A percentile compares a stretch with the other conserved stretches of the same genome.
Evolutionary conservation across 2,113 vertebrate genomes (phyloP).

Genomic region (Elgaria multicarinata): DNA sequence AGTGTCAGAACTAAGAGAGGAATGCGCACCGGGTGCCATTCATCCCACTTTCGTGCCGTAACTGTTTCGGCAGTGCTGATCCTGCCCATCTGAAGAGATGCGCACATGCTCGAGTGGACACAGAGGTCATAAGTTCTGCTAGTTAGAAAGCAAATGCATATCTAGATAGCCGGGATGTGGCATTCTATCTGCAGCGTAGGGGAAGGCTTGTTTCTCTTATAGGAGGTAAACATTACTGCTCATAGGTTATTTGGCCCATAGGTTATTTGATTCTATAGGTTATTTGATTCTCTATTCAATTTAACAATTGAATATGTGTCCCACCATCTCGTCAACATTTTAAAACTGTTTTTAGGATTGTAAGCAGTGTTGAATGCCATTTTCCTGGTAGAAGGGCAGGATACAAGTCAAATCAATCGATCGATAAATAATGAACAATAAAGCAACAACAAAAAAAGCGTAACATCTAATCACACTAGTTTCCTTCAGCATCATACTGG

Average conservation of each 20-base stretch:
- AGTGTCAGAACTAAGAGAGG: conserved; percentile 2
- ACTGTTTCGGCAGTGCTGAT: conserved; percentile 54
- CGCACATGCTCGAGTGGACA: conserved; percentile 52
- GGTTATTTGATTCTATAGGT: background rate
- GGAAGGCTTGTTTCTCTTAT: background rate
- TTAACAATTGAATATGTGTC: no score
- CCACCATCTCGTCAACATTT: no score
- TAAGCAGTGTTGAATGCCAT: no score
- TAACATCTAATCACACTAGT: conserved; percentile 54
- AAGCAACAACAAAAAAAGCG: no score
- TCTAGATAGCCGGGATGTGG: background rate
- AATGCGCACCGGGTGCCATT: conserved; percentile 43
- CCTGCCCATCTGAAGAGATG: conserved; percentile 52
- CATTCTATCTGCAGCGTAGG: background rate
- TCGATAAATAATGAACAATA: no score
- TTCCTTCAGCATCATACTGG: background rate
- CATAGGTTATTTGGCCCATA: background rate
- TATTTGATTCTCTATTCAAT: no score
- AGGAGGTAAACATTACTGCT: background rate
- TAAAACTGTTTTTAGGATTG: background rate
- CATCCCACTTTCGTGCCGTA: conserved; percentile 47
- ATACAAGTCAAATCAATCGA: no score
- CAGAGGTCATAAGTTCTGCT: conserved; percentile 37
- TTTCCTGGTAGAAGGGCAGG: no score
- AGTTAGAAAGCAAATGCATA: background rate